phyloP scores from a whole-genome alignment of 2,888 invertebrate species.

The Brachyopa scutellaris region DNA sequence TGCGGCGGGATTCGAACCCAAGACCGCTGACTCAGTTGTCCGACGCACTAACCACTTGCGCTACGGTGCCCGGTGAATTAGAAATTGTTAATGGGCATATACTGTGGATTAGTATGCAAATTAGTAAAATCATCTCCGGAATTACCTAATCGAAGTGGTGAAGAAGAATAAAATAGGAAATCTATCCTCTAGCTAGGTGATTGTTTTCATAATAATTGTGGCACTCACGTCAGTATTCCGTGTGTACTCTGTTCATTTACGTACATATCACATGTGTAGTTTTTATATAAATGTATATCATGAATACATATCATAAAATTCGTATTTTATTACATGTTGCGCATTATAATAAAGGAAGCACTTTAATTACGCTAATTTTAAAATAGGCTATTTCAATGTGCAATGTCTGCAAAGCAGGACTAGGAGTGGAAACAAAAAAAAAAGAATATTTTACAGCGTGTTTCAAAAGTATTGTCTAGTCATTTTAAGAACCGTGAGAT shows the following conservation, averaged over 20 bases:
- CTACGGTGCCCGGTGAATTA: no score
- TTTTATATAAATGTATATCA: no score
- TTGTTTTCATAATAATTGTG: constrained; percentile 34
- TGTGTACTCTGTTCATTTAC: neutral
- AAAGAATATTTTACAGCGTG: neutral
- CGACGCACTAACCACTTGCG: no score
- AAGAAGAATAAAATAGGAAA: constrained; percentile 40
- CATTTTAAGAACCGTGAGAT: no score
- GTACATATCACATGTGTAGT: no score
- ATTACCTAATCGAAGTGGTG: constrained; percentile 14
- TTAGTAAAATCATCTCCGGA: constrained; percentile 32
- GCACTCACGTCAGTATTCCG: constrained; percentile 13
- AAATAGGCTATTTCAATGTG: neutral
- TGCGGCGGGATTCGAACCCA: no score
- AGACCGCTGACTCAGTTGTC: no score
- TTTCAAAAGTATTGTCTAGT: no score
- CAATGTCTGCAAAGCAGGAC: no score
- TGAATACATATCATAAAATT: neutral
- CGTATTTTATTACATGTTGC: constrained; percentile 3
- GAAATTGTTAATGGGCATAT: no score
- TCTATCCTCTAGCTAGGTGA: constrained; percentile 52
- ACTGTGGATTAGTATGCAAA: constrained; percentile 21
- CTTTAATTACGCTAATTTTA: constrained; percentile 1
- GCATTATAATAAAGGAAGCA: constrained; percentile 5
- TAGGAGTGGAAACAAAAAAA: neutral